Evolutionary conservation across 1,140 invertebrate genomes (phyloP).

Genomic region (Hetaerina americana): DNA sequence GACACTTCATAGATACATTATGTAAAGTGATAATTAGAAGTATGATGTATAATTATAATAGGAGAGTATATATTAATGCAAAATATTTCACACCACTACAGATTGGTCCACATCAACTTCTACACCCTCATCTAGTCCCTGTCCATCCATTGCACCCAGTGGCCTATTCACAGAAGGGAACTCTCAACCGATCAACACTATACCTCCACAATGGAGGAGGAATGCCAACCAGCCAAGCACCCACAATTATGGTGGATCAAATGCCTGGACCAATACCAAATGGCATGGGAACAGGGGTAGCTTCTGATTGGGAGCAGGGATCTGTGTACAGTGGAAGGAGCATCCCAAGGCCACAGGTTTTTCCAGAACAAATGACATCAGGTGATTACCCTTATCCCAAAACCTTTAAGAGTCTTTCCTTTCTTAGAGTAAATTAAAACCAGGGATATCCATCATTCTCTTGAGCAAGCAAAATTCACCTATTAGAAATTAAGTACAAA

Average conservation of each 20-base stretch:
- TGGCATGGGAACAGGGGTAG: background rate
- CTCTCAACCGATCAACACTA: background rate
- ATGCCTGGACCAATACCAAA: background rate
- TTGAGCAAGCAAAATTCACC: no score
- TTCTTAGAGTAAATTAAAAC: no score
- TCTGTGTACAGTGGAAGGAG: constrained; percentile 82
- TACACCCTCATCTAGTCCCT: background rate
- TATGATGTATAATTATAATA: no score
- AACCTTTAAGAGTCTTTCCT: background rate
- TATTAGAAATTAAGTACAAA: no score
- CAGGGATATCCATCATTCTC: no score
- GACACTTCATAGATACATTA: no score
- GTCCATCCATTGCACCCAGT: background rate
- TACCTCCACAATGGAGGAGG: background rate
- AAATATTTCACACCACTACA: no score
- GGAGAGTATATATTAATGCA: no score
- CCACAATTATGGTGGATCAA: constrained; percentile 42
- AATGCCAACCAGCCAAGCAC: background rate
- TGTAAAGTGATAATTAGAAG: no score
- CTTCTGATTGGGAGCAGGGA: constrained; percentile 80
- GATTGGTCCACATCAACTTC: background rate
- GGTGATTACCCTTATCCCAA: background rate
- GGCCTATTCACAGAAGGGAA: background rate
- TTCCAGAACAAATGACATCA: background rate
- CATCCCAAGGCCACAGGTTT: constrained; percentile 71